Conservation (phyloP, 2,888 invertebrate genomes). For the Tachina grossa region DNA sequence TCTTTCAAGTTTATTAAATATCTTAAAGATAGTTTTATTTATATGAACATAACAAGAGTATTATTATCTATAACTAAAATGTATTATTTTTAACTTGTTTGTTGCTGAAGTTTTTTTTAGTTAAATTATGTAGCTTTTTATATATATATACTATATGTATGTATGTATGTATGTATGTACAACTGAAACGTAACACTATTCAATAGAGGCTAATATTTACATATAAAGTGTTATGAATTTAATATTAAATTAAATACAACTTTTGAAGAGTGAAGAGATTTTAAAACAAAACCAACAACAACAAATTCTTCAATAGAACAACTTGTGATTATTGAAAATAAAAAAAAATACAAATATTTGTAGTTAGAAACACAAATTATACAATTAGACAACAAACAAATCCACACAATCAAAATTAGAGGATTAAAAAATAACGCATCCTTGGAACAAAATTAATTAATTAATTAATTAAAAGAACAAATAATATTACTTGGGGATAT, state of each 20-base stretch:
- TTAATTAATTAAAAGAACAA: neutral
- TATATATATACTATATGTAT: neutral
- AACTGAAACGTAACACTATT: conserved; percentile 60
- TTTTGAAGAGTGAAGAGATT: neutral
- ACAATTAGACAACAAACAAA: conserved; percentile 58
- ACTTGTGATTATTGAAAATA: conserved; percentile 21
- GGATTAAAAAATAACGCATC: conserved; percentile 12
- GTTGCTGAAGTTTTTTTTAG: conserved; percentile 31
- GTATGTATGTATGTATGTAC: conserved; percentile 42
- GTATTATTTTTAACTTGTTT: conserved; percentile 17
- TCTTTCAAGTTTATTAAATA: conserved; percentile 62
- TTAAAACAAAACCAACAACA: conserved; percentile 55
- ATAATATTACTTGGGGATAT: conserved; percentile 1
- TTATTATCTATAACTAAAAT: conserved; percentile 31
- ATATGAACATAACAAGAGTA: conserved; percentile 70
- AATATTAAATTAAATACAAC: conserved; percentile 23
- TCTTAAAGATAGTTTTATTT: conserved; percentile 64
- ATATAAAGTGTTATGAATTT: conserved; percentile 32
- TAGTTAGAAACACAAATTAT: neutral
- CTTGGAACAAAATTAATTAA: neutral
- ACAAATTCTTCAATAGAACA: conserved; percentile 53
- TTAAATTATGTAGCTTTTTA: neutral
- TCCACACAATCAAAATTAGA: conserved; percentile 32
- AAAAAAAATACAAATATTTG: neutral
- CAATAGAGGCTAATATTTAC: conserved; percentile 53